A percentile compares a stretch with the other conserved stretches of the same genome.
Conservation (phyloP, 2,888 invertebrate genomes). For the Gastrophysa polygoni region DNA sequence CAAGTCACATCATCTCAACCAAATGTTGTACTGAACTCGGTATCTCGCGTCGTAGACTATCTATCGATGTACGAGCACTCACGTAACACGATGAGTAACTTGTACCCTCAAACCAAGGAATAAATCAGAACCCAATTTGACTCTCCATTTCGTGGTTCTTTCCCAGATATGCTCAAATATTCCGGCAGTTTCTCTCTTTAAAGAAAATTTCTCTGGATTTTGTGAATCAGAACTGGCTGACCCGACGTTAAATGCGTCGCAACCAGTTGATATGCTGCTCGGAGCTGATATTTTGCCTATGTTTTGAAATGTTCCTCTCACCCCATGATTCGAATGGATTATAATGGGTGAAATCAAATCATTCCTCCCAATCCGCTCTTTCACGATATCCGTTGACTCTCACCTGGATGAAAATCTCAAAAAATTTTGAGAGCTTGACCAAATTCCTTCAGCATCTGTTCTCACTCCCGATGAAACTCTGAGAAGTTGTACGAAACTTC, state of each 20-base stretch:
- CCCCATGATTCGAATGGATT: neutral
- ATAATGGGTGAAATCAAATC: neutral
- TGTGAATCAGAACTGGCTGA: neutral
- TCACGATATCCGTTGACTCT: neutral
- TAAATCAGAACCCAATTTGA: neutral
- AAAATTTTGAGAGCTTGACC: neutral
- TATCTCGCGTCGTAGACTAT: neutral
- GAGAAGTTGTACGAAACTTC: neutral
- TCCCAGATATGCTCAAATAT: neutral
- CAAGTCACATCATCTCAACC: neutral
- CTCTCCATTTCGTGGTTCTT: conserved; percentile 1
- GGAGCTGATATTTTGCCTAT: conserved; percentile 1
- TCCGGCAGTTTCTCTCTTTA: neutral
- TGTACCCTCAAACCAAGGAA: neutral
- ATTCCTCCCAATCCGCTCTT: neutral
- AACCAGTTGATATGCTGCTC: neutral
- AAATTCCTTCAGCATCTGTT: neutral
- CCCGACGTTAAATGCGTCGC: neutral
- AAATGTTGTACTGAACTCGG: conserved; percentile 2
- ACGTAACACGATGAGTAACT: neutral
- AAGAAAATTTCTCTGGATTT: neutral
- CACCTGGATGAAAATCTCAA: neutral
- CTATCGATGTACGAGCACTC: neutral
- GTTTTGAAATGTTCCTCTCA: neutral
- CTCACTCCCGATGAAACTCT: neutral